Conservation (phyloP, 2,113 vertebrate species). For the Serilophus lunatus region DNA sequence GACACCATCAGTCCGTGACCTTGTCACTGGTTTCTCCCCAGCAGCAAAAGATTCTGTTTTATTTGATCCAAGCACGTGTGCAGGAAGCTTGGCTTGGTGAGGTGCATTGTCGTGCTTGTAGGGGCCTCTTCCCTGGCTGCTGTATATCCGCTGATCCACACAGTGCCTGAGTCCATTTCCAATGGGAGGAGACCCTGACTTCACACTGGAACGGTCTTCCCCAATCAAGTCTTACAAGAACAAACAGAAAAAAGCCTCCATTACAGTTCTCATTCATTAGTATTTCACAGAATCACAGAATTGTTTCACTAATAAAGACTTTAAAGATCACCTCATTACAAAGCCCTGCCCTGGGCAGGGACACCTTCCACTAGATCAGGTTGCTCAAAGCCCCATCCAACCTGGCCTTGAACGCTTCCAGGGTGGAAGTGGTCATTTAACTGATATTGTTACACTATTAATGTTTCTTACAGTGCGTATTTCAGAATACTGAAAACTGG, state of each 20-base stretch:
- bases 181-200: slow-evolving; percentile 78
- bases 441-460: neutral
- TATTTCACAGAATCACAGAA: neutral
- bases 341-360: neutral
- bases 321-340: neutral
- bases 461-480: neutral
- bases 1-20: slow-evolving; percentile 50
- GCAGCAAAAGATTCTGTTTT: slow-evolving; percentile 27
- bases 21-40: slow-evolving; percentile 47
- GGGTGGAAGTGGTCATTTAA: neutral
- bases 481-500: neutral
- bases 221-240: slow-evolving; percentile 69
- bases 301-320: neutral
- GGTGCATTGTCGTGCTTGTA: slow-evolving; percentile 68
- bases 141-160: slow-evolving; percentile 74
- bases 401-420: neutral
- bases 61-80: slow-evolving; percentile 18
- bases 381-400: neutral
- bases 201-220: slow-evolving; percentile 73
- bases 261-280: neutral
- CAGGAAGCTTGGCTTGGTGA: slow-evolving; percentile 51
- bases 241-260: neutral
- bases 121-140: slow-evolving; percentile 85
- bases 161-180: slow-evolving; percentile 79
- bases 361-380: neutral